phyloP scores from a whole-genome alignment of 2,797 vertebrate genomes.

The Nannoperca australis region DNA sequence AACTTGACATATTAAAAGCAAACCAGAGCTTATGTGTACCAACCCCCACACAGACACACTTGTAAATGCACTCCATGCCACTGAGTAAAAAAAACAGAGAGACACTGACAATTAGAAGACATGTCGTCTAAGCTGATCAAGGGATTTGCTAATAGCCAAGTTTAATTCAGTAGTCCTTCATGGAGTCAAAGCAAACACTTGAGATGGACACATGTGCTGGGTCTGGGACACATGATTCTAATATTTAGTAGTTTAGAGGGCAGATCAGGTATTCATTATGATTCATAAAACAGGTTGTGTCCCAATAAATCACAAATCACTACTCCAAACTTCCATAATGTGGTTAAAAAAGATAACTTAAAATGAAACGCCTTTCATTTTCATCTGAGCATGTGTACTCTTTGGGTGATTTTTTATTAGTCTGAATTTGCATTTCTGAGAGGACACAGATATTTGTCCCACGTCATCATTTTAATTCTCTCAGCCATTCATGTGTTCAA shows the following conservation, averaged over 20 bases:
- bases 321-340: neutral
- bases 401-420: neutral
- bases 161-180: slow-evolving; percentile 67
- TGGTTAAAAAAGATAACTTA: neutral
- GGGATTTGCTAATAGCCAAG: slow-evolving; percentile 66
- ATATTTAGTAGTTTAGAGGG: neutral
- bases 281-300: neutral
- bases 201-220: slow-evolving; percentile 18
- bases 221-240: neutral
- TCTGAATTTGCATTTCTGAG: neutral
- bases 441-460: neutral
- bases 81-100: slow-evolving; percentile 51
- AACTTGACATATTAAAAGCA: slow-evolving; percentile 23
- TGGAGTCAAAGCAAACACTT: slow-evolving; percentile 51
- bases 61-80: slow-evolving; percentile 23
- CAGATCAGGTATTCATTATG: neutral
- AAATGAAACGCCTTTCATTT: neutral
- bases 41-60: slow-evolving; percentile 37
- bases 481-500: neutral
- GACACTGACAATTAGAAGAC: slow-evolving; percentile 41
- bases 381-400: neutral
- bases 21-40: slow-evolving; percentile 12
- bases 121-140: slow-evolving; percentile 76
- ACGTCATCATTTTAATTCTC: neutral
- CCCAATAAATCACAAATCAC: neutral